Conservation (phyloP, 2,888 invertebrate genomes). For the Phlogophora meticulosa region DNA sequence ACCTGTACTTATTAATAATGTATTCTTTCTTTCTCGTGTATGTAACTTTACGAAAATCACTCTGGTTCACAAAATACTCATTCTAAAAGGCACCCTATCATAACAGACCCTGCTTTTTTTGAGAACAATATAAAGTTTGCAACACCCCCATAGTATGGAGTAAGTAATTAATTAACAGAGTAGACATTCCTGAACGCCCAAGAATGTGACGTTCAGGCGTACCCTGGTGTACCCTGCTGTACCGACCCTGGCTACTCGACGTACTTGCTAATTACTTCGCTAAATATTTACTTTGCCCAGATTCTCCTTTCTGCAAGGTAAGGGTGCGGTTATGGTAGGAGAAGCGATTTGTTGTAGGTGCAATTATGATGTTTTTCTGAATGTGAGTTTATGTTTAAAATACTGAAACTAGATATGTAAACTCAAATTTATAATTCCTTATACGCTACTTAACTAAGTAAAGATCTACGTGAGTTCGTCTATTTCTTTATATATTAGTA, state of each 20-base stretch:
- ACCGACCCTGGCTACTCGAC: slow-evolving; percentile 47
- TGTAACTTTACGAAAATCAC: neutral
- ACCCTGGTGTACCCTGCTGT: slow-evolving; percentile 23
- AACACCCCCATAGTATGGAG: slow-evolving; percentile 51
- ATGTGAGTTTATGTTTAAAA: no score
- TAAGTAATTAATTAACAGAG: slow-evolving; percentile 64
- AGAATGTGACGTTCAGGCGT: slow-evolving; percentile 57
- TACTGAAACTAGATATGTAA: no score
- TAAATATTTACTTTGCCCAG: slow-evolving; percentile 86
- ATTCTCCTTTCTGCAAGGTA: slow-evolving; percentile 70
- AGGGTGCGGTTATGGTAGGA: slow-evolving; percentile 5
- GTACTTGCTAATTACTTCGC: slow-evolving; percentile 82
- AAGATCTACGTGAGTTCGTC: no score
- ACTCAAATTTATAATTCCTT: no score
- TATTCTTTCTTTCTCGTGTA: no score
- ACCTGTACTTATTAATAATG: no score
- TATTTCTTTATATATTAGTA: no score
- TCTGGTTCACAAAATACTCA: no score
- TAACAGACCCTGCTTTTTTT: slow-evolving; percentile 20
- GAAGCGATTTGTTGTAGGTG: neutral
- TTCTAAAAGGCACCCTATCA: neutral
- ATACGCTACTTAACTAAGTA: no score
- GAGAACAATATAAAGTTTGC: slow-evolving; percentile 27
- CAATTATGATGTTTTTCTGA: no score
- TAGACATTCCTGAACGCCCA: slow-evolving; percentile 58